Base-by-base conservation (phyloP, 2,797 vertebrate genomes). In the Cottoperca gobio region DNA sequence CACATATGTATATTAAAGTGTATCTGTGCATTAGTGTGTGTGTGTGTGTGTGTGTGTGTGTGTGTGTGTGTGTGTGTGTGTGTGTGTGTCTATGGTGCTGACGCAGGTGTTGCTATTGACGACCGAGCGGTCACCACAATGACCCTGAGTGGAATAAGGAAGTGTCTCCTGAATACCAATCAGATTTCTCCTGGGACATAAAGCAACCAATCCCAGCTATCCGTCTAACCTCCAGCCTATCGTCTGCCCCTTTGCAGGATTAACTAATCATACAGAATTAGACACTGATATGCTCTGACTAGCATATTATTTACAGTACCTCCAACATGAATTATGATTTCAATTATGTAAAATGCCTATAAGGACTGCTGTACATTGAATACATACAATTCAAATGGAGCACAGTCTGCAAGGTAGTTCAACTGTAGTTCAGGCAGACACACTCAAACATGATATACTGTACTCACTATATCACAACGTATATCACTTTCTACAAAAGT, bases 51-150 rank as follows among this genome's bases (percentile, higher is more conserved):
- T 37, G 42, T 46, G 43, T 3, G 17, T n/a, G 50, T 37, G 19
- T 28, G 26, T 35, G 7, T 39, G 53, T 48, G 60, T 0, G 9
- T 8, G 23, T 17, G 11, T 31, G 37, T 81, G 59, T 62, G 40
- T 68, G 76, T 62, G 70, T 3, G 28, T 75, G 63, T 77, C 77
- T 31, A 31, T 65, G 70, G 71, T 82, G 88, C 87, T 91, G 91
- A 91, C 85, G 89, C 87, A 91, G 87, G 86, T 89, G 87, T 89
- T 89, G 89, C 90, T 81, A 85, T 75, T 90, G 90, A 88, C 89
- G 49, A 92, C 91, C 86, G 77, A 55, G 78, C 79, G 61, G 88
- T 88, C 89, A 77, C 89, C 80, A 89, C 87, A 75, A 86, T 90
- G 88, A 90, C 88, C 88, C 85, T 78, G 89, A 86, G 84, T 74